Evolutionary conservation across 2,888 invertebrate species (phyloP).

Genomic region (Formica aserva): DNA sequence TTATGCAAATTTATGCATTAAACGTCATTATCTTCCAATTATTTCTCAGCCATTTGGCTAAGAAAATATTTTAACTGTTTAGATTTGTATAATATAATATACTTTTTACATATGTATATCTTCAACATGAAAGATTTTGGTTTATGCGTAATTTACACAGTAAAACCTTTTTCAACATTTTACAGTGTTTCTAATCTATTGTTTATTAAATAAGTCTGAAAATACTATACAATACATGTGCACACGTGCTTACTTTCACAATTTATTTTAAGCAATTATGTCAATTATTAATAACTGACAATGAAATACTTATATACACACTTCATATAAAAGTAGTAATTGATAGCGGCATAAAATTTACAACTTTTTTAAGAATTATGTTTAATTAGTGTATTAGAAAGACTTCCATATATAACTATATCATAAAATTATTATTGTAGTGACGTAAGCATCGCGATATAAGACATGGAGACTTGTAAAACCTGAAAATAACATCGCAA

Average conservation of each 20-base stretch:
- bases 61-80: too few species aligned
- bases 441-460: constrained; percentile 9
- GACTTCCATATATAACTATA: background rate
- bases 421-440: background rate
- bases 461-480: constrained; percentile 4
- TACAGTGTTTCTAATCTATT: background rate
- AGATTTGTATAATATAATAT: background rate
- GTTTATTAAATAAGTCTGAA: background rate
- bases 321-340: background rate
- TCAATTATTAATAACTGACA: background rate
- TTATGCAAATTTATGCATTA: background rate
- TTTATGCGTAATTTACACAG: too few species aligned
- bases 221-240: background rate
- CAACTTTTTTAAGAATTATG: background rate
- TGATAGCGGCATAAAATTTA: background rate
- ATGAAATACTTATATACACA: background rate
- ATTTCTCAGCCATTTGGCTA: too few species aligned
- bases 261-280: background rate
- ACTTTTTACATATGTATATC: background rate
- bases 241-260: background rate
- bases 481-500: background rate
- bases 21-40: too few species aligned
- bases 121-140: too few species aligned
- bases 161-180: background rate
- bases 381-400: background rate